These are phyloP conservation scores for Limnephilus lunatus DNA, from an alignment of 2,888 invertebrate genomes.

Conservation along the genomic window DNA sequence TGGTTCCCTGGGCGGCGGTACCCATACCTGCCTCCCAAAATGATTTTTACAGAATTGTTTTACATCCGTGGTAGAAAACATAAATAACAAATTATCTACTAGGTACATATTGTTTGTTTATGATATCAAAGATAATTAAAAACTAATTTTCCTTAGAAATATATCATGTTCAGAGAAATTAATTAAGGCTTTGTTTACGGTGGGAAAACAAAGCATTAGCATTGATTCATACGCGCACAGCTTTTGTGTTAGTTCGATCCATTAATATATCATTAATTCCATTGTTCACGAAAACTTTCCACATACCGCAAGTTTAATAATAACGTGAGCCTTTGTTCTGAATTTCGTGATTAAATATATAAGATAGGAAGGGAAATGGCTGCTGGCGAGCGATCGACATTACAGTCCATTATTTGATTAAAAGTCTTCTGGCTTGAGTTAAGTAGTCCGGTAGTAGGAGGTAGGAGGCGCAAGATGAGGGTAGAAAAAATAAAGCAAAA, in stretches of 20 bases:
- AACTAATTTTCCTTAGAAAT: neutral
- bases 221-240: slow-evolving; percentile 38
- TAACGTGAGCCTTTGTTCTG: slow-evolving; percentile 26
- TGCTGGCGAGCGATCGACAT: slow-evolving; percentile 57
- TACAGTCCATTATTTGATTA: slow-evolving; percentile 66
- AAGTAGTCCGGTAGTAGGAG: slow-evolving; percentile 59
- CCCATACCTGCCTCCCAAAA: too few species aligned
- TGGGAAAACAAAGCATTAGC: slow-evolving; percentile 41
- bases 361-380: slow-evolving; percentile 47
- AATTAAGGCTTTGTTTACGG: slow-evolving; percentile 36
- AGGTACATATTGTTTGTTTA: neutral
- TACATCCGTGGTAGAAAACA: neutral
- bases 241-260: slow-evolving; percentile 31
- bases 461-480: slow-evolving; percentile 54
- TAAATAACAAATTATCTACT: neutral
- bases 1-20: too few species aligned
- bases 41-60: too few species aligned
- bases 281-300: slow-evolving; percentile 47
- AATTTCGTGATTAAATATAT: slow-evolving; percentile 45
- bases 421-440: slow-evolving; percentile 63
- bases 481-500: slow-evolving; percentile 41
- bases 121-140: neutral
- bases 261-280: slow-evolving; percentile 56
- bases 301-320: slow-evolving; percentile 32
- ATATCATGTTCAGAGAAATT: slow-evolving; percentile 11